These are phyloP conservation scores for Clarias fuscus DNA, from an alignment of 2,797 vertebrate species.

Conservation along the genomic window DNA sequence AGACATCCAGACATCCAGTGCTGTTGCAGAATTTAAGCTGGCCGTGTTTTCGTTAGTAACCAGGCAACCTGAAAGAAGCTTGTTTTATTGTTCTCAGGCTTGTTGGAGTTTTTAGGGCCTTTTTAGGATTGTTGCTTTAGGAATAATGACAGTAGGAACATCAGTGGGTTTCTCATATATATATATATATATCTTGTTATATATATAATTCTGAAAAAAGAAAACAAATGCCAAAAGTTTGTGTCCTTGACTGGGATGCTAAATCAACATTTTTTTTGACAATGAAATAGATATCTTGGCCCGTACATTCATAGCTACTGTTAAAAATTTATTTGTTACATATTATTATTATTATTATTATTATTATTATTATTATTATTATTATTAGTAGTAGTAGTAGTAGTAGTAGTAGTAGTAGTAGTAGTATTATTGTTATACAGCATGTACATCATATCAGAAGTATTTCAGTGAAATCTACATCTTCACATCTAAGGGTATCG, in stretches of 20 bases:
- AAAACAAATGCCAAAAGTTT: background rate
- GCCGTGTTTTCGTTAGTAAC: conserved; percentile 69
- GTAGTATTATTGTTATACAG: too few species aligned
- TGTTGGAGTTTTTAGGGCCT: conserved; percentile 12
- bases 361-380: too few species aligned
- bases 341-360: too few species aligned
- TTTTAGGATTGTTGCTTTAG: background rate
- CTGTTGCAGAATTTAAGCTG: conserved; percentile 10
- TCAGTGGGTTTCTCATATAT: background rate
- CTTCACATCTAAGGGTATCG: too few species aligned
- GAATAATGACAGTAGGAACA: background rate
- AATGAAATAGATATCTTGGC: too few species aligned
- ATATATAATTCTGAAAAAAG: background rate
- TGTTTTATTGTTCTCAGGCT: conserved; percentile 60
- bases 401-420: too few species aligned
- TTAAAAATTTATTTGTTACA: too few species aligned
- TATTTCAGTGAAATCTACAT: too few species aligned
- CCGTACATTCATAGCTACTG: too few species aligned
- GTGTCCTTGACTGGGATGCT: background rate
- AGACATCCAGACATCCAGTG: background rate
- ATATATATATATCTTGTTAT: background rate
- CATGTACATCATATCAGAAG: too few species aligned
- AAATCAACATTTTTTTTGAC: background rate
- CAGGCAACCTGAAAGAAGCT: conserved; percentile 73
- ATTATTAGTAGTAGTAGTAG: too few species aligned